Evolutionary conservation across 2,888 invertebrate species (phyloP).

Genomic region (Heliconius hortense): DNA sequence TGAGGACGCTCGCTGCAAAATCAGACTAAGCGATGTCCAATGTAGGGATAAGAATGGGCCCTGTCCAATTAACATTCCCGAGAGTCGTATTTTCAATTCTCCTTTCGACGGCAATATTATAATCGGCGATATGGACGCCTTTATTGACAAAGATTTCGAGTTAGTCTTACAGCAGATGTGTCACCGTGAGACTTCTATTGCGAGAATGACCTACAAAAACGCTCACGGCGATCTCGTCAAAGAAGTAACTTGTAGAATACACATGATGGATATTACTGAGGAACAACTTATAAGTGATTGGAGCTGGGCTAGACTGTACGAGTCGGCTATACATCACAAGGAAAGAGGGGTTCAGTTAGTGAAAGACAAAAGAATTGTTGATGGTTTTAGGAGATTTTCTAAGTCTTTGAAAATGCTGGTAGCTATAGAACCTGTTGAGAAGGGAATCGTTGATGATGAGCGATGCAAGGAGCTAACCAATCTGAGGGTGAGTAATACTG

Average conservation of each 20-base stretch:
- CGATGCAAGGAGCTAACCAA: constrained; percentile 75
- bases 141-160: constrained; percentile 79
- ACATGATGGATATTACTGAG: constrained; percentile 67
- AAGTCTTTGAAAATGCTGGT: constrained; percentile 88
- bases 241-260: constrained; percentile 68
- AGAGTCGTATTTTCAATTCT: constrained; percentile 62
- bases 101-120: constrained; percentile 70
- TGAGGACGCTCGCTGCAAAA: constrained; percentile 72
- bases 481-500: constrained; percentile 66
- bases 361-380: constrained; percentile 81
- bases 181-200: constrained; percentile 68
- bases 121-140: constrained; percentile 75
- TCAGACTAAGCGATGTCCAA: constrained; percentile 59
- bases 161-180: constrained; percentile 80
- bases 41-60: constrained; percentile 56
- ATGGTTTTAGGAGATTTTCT: constrained; percentile 88
- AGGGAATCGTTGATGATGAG: constrained; percentile 77
- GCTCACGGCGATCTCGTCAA: constrained; percentile 54
- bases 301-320: constrained; percentile 79
- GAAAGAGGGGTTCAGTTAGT: constrained; percentile 84
- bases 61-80: constrained; percentile 57
- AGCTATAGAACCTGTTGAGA: constrained; percentile 81
- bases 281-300: constrained; percentile 80
- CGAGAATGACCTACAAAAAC: constrained; percentile 64
- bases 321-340: constrained; percentile 77